Conservation (phyloP, 1,140 invertebrate genomes). For the Aphaenogaster floridana region DNA sequence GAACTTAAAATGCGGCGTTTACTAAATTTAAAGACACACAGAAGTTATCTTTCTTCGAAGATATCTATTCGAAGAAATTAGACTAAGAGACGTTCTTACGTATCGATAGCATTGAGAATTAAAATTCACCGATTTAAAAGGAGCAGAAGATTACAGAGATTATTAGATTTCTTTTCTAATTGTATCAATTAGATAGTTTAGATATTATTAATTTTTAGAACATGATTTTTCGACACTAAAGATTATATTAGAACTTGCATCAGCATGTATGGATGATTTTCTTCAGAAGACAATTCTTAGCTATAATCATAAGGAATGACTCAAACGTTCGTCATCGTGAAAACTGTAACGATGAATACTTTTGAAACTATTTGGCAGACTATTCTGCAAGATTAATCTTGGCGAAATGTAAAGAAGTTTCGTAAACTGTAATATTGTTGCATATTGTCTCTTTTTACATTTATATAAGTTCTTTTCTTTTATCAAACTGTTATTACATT, state of each 20-base stretch:
- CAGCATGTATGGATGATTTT: neutral
- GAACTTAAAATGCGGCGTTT: neutral
- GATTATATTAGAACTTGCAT: neutral
- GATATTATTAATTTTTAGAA: neutral
- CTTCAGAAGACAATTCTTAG: neutral
- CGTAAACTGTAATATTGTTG: slow-evolving; percentile 27
- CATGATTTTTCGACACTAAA: neutral
- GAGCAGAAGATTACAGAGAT: neutral
- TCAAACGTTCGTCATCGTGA: slow-evolving; percentile 20
- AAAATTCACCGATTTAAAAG: neutral
- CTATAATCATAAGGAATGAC: neutral
- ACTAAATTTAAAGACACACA: neutral
- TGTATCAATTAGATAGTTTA: neutral
- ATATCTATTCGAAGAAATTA: neutral
- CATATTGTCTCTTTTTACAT: neutral
- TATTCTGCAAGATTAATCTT: neutral
- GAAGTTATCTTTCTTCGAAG: neutral
- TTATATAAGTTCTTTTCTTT: neutral
- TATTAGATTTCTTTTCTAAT: neutral
- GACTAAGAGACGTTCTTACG: neutral
- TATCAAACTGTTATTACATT: neutral
- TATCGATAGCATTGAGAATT: neutral
- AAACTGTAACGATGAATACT: slow-evolving; percentile 8
- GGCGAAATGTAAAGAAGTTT: slow-evolving; percentile 1
- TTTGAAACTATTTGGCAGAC: slow-evolving; percentile 44